Percentiles rank a stretch among this genome's conserved stretches.
phyloP scores from a whole-genome alignment of 2,888 invertebrate genomes.

The Seira sanloemensis region DNA sequence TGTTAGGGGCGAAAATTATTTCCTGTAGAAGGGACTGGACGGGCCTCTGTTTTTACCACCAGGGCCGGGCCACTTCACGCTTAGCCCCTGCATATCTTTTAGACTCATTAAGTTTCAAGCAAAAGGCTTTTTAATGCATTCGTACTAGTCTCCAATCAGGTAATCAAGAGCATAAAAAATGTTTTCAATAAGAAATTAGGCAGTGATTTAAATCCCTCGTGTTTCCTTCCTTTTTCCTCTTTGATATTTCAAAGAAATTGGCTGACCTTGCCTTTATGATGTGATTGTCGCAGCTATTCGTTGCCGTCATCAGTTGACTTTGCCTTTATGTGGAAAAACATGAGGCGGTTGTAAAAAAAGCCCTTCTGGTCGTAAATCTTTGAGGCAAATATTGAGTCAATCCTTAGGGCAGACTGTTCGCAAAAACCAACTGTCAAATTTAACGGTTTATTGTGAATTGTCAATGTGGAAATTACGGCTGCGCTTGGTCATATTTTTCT shows the following conservation, averaged over 20 bases:
- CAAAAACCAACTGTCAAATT: not conserved
- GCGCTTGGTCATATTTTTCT: too few relatives aligned
- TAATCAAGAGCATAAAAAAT: conserved; percentile 10
- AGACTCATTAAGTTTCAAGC: conserved; percentile 6
- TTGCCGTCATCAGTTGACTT: too few relatives aligned
- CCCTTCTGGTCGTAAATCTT: not conserved
- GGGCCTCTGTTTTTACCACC: too few relatives aligned
- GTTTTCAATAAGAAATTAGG: conserved; percentile 10
- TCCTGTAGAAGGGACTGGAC: too few relatives aligned
- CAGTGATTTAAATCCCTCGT: conserved; percentile 16
- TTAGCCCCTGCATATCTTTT: too few relatives aligned
- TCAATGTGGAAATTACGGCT: not conserved
- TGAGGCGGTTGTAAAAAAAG: not conserved
- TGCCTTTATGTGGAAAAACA: not conserved
- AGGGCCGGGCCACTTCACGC: too few relatives aligned
- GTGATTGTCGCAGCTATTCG: conserved; percentile 2
- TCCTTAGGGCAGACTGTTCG: not conserved
- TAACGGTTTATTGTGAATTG: not conserved
- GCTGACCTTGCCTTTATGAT: not conserved
- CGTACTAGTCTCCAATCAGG: not conserved
- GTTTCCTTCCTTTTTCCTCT: conserved; percentile 8
- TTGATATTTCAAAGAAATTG: not conserved
- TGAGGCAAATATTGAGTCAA: not conserved
- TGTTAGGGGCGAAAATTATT: too few relatives aligned
- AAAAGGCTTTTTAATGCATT: conserved; percentile 4